Evolutionary conservation across 2,113 vertebrate species (phyloP), one percentile per base, ranked within the genome.

Genomic region (Microcebus lehilahytsara): DNA sequence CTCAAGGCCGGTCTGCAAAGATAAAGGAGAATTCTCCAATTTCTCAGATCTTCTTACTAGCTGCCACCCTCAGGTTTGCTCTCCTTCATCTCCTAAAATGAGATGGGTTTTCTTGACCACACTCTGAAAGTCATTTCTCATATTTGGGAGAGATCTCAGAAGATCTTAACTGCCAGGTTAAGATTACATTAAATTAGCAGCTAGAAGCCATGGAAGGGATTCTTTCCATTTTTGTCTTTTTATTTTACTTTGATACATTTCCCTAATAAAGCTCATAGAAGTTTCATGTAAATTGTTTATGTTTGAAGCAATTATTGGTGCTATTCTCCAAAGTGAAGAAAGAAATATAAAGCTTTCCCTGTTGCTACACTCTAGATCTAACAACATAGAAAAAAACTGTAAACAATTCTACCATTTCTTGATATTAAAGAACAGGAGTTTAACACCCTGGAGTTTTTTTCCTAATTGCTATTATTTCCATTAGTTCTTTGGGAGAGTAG

Each of bases 171-270:
- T 49, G 32, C 27, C 30, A 51, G 4, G 14, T 74, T 89, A 81
- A 49, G 3, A 53, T 94, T 80, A 89, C 16, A 79, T 78, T 49
- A 92, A 86, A 84, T 62, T 53, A 88, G 30, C 12, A 58, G 10
- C 30, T 94, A 14, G 46, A 42, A 66, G 37, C 37, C 30, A 17
- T 46, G 25, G 2, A 87, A 79, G 40, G 0, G 8, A 53, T 66
- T 84, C 23, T 69, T 93, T 77, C 69, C 25, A 72, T 51, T 60
- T 92, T 66, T 94, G 11, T 91, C 12, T 22, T 92, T 92, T 89
- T 40, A 58, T 91, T 96, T 91, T 91, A 16, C 62, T 92, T 79
- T 85, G 49, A 89, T 92, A 60, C 40, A 56, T 78, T 77, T 51
- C 51, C 85, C 42, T 74, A 34, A 40, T 56, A 51, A 60, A 51